phyloP scores from a whole-genome alignment of 2,797 vertebrate genomes.

The Syndactyla subalaris region DNA sequence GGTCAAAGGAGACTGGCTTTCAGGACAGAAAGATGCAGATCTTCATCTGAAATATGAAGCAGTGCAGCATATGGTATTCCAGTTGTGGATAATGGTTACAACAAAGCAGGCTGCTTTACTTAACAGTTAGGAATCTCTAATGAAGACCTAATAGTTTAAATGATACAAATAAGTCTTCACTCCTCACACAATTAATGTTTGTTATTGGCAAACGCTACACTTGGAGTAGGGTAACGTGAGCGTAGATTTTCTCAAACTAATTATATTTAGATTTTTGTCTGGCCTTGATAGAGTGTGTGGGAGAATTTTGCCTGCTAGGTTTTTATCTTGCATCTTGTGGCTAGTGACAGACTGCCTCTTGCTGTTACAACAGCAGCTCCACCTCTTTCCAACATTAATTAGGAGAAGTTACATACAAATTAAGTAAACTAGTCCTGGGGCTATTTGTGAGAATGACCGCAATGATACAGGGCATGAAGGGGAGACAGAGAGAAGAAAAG shows the following conservation, averaged over 20 bases:
- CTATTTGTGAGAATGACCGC: conserved; percentile 41
- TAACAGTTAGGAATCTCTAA: not conserved
- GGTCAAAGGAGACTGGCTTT: not conserved
- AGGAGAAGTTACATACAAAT: conserved; percentile 19
- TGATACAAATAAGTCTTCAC: not conserved
- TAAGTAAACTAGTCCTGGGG: conserved; percentile 32
- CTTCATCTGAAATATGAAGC: not conserved
- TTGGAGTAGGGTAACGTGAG: not conserved
- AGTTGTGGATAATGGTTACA: not conserved
- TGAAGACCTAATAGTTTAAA: not conserved
- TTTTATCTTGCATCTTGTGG: conserved; percentile 65
- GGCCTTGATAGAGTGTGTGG: not conserved
- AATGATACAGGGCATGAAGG: not conserved
- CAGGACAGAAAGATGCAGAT: not conserved
- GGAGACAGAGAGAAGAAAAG: not conserved
- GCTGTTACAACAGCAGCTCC: conserved; percentile 36
- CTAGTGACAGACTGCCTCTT: conserved; percentile 42
- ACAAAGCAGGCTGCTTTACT: not conserved
- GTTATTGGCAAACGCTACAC: not conserved
- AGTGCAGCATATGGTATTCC: not conserved
- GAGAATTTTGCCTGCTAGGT: conserved; percentile 19
- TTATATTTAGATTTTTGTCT: conserved; percentile 33
- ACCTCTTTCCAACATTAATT: conserved; percentile 45
- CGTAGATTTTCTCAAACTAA: not conserved
- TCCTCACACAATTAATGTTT: conserved; percentile 22